These are phyloP conservation scores for Parnassius orleans DNA, from an alignment of 2,888 invertebrate genomes.

Conservation along the genomic window DNA sequence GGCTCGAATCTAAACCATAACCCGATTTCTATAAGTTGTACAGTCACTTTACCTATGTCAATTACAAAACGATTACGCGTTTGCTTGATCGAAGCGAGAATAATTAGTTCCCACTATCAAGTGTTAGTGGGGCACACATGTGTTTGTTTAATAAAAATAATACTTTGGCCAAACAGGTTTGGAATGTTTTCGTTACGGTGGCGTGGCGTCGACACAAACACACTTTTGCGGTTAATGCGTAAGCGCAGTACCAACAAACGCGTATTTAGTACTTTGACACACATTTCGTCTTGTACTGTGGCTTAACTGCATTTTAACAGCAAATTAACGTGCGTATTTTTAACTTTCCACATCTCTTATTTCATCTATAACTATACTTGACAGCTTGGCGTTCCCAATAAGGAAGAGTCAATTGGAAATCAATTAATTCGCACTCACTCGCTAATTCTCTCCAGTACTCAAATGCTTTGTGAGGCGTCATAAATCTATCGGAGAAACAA, in stretches of 20 bases:
- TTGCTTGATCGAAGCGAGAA: constrained; percentile 39
- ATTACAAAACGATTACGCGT: constrained; percentile 14
- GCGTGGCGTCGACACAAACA: constrained; percentile 49
- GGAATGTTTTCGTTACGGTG: constrained; percentile 49
- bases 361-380: constrained; percentile 19
- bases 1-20: too few species aligned
- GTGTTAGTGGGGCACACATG: constrained; percentile 56
- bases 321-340: constrained; percentile 29
- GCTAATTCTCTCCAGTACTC: constrained; percentile 55
- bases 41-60: background rate
- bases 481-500: constrained; percentile 58
- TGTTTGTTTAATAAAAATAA: constrained; percentile 68
- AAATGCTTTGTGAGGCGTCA: constrained; percentile 49
- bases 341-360: constrained; percentile 33
- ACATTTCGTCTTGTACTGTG: constrained; percentile 51
- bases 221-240: constrained; percentile 68
- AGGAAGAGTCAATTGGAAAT: constrained; percentile 40
- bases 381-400: constrained; percentile 21
- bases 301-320: constrained; percentile 41
- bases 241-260: constrained; percentile 52
- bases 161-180: constrained; percentile 65
- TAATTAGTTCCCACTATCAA: constrained; percentile 60
- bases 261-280: constrained; percentile 68
- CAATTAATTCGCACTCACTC: constrained; percentile 51
- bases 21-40: background rate